Evolutionary conservation across 2,888 invertebrate genomes (phyloP).

Genomic region (Zeuzera pyrina): DNA sequence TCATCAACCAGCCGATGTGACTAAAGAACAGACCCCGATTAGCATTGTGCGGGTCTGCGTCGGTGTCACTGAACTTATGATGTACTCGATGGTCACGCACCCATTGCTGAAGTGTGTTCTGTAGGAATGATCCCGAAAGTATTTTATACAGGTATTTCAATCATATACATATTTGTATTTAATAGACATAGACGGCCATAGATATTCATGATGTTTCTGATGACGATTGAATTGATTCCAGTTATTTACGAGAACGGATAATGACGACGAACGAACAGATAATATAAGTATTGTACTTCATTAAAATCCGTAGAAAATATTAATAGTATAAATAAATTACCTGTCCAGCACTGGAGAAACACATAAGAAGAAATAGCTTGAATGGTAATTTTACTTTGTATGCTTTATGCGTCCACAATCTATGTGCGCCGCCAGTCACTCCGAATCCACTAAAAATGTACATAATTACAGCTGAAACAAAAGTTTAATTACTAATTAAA

Average conservation of each 20-base stretch:
- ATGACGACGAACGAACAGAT: no score
- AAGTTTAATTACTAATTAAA: no score
- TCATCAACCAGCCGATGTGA: constrained; percentile 90
- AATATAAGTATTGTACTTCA: neutral
- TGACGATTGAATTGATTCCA: no score
- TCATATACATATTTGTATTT: no score
- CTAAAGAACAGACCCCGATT: constrained; percentile 90
- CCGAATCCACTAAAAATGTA: constrained; percentile 77
- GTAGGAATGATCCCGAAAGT: constrained; percentile 6
- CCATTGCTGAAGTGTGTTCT: constrained; percentile 70
- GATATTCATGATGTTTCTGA: no score
- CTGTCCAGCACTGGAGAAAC: constrained; percentile 78
- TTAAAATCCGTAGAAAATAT: constrained; percentile 8
- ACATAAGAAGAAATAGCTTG: constrained; percentile 72
- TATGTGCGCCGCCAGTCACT: constrained; percentile 81
- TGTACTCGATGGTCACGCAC: constrained; percentile 81
- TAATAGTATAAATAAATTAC: no score
- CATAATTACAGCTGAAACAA: constrained; percentile 70
- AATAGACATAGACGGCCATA: no score
- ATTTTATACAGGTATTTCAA: no score
- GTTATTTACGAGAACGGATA: no score
- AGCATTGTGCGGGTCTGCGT: constrained; percentile 89
- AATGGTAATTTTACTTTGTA: constrained; percentile 78
- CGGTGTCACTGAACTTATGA: constrained; percentile 88
- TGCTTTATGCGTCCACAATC: constrained; percentile 79